phyloP scores from a whole-genome alignment of 64 coral and sea anemone species.

The Montipora efflorescens region DNA sequence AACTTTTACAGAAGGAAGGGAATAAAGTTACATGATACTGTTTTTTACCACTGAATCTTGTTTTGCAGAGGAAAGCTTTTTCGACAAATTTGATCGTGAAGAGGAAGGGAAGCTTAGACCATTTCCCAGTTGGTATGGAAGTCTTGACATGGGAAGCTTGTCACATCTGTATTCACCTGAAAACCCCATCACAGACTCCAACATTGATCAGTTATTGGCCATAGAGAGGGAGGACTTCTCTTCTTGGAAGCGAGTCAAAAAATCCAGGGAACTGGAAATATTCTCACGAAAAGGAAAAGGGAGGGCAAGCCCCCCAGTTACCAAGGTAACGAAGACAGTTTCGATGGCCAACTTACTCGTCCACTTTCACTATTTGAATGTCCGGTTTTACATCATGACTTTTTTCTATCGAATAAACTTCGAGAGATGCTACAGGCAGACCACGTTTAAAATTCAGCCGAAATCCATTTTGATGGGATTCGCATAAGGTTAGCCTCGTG shows the following conservation, averaged over 20 bases:
- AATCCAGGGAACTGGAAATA: conserved; percentile 63
- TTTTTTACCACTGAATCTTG: not conserved
- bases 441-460: too few species aligned
- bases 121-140: conserved; percentile 36
- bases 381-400: too few species aligned
- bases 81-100: conserved; percentile 37
- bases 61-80: conserved; percentile 45
- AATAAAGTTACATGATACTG: not conserved
- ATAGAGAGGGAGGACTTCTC: conserved; percentile 47
- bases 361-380: not conserved
- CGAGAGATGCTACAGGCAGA: too few species aligned
- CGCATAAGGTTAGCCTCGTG: too few species aligned
- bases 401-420: too few species aligned
- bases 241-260: conserved; percentile 65
- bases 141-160: conserved; percentile 41
- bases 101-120: conserved; percentile 28
- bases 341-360: not conserved
- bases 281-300: conserved; percentile 48
- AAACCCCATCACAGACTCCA: conserved; percentile 38
- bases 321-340: conserved; percentile 37
- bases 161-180: conserved; percentile 53
- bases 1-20: not conserved
- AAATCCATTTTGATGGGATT: too few species aligned
- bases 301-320: conserved; percentile 55
- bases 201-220: conserved; percentile 49